Base-by-base conservation (phyloP, 2,113 vertebrate species). In the Calidris pugnax region DNA sequence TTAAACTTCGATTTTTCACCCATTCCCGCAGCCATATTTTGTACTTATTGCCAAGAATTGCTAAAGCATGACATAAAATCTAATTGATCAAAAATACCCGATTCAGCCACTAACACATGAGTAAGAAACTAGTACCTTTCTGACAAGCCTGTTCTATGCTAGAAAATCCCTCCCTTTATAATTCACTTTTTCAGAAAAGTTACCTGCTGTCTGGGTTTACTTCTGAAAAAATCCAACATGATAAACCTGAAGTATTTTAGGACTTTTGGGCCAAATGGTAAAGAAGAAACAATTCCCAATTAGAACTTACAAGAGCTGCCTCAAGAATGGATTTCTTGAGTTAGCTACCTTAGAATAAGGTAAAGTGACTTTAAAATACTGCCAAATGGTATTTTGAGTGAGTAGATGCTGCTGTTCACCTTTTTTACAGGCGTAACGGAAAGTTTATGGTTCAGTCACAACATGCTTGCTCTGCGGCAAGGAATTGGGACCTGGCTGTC, bases 401-500 rank as follows among this genome's bases (percentile, higher is more conserved):
- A 93, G 67, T 67, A 94, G 82, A 94, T 83, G 78, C 45, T 95
- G 88, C 51, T 68, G 35, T 43, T 84, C 91, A 28, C 75, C 15
- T 56, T 78, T 87, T 95, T 87, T 82, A 87, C 39, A 67, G 39
- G 33, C 60, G 4, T 9, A 50, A 71, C 37, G 50, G 63, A 69
- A 88, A 83, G 67, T 92, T 93, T 86, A 87, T 43, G 73, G 79
- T 23, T 89, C 86, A 63, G 43, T 84, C 89, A 89, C 23, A 3
- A 71, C 59, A 71, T 2, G 4, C 79, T 87, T 23, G 2, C 63
- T 89, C 93, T 59, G 64, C 2, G 0, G 64, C 26, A 62, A 86
- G 89, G 94, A 93, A 95, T 92, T 89, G 87, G 20, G 84, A 59
- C 87, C 89, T 92, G 87, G 51, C 37, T 91, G 69, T 93, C 87